Conservation (phyloP, 2,888 invertebrate species). For the Alcis repandata region DNA sequence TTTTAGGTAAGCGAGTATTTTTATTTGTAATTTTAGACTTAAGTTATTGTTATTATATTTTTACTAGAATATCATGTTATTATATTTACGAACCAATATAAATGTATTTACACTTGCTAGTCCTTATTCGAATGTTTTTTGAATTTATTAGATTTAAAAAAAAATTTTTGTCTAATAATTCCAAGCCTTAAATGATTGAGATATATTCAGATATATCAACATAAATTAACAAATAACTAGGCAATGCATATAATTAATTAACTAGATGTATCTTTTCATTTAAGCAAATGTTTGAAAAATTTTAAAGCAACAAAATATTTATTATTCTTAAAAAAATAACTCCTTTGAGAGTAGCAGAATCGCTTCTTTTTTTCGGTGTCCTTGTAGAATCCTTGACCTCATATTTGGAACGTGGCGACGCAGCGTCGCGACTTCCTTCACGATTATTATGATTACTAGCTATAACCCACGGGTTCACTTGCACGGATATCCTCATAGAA, state of each 20-base stretch:
- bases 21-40: not conserved
- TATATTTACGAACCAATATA: too few species aligned
- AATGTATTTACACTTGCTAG: too few species aligned
- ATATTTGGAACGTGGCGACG: constrained; percentile 13
- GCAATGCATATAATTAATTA: too few species aligned
- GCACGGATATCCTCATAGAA: not conserved
- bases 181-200: too few species aligned
- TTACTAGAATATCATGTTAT: not conserved
- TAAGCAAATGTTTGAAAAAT: too few species aligned
- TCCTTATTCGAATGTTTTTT: too few species aligned
- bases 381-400: constrained; percentile 28
- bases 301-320: not conserved
- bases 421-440: not conserved
- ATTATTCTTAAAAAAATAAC: not conserved
- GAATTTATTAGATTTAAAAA: too few species aligned
- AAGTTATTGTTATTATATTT: not conserved
- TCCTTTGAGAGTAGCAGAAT: not conserved
- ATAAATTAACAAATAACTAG: too few species aligned
- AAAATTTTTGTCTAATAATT: too few species aligned
- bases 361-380: constrained; percentile 5
- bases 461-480: not conserved
- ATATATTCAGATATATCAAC: too few species aligned
- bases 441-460: not conserved
- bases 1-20: constrained; percentile 1
- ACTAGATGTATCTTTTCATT: not conserved